phyloP scores from a whole-genome alignment of 2,113 vertebrate genomes.

The Scomber scombrus region DNA sequence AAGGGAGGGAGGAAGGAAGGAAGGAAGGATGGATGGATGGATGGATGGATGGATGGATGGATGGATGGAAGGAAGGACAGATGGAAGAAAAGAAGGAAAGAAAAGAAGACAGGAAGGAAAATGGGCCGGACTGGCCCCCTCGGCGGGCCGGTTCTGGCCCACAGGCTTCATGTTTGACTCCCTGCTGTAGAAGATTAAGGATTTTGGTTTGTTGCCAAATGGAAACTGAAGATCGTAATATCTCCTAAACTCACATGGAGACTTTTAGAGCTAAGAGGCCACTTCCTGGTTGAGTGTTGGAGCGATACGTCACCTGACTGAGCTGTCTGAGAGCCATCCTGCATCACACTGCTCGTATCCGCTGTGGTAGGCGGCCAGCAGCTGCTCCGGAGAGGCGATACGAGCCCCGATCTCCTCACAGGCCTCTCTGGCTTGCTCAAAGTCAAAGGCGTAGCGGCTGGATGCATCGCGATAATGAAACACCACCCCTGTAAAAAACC shows the following conservation, averaged over 20 bases:
- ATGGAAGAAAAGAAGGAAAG: no score
- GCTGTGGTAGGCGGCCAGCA: slow-evolving; percentile 90
- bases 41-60: no score
- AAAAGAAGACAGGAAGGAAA: no score
- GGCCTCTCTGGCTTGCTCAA: slow-evolving; percentile 86
- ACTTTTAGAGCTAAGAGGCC: not conserved
- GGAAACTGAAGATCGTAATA: not conserved
- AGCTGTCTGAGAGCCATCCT: slow-evolving; percentile 94
- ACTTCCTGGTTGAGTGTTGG: not conserved
- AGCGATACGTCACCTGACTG: slow-evolving; percentile 87
- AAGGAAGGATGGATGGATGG: no score
- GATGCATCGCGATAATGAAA: slow-evolving; percentile 94
- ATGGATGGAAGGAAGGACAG: no score
- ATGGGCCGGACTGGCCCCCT: no score
- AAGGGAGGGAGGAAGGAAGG: no score
- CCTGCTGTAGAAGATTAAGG: not conserved
- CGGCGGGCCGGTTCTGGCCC: no score
- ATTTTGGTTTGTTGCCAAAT: not conserved
- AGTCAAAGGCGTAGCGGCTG: slow-evolving; percentile 91
- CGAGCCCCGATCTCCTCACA: slow-evolving; percentile 89
- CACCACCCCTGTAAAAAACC: slow-evolving; percentile 89
- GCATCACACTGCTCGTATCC: slow-evolving; percentile 96
- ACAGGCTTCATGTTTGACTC: no score
- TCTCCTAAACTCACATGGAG: not conserved
- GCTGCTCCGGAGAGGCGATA: slow-evolving; percentile 93